A percentile compares a stretch with the other conserved stretches of the same genome.
phyloP scores from a whole-genome alignment of 2,113 vertebrate species.

The Aphyosemion australe region DNA sequence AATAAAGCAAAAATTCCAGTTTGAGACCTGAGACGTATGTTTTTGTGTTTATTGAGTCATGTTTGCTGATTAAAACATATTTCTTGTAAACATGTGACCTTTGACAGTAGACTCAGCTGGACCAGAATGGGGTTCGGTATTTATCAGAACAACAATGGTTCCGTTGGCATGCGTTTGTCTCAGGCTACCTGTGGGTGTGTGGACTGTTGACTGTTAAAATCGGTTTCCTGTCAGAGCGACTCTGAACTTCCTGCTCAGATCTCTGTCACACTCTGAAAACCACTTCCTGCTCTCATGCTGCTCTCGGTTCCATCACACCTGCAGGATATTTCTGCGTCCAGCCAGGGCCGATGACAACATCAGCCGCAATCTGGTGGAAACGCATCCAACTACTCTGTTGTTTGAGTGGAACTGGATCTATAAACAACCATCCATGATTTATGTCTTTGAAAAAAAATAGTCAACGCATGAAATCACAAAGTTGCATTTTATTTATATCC shows the following conservation, averaged over 20 bases:
- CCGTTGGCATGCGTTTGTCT: not conserved
- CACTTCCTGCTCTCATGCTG: conserved; percentile 66
- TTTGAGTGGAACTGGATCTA: no score
- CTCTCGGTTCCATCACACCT: conserved; percentile 54
- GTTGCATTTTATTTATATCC: no score
- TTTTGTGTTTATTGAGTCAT: not conserved
- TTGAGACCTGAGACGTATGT: not conserved
- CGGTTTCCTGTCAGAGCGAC: conserved; percentile 63
- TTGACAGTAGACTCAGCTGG: not conserved
- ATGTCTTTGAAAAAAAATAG: no score
- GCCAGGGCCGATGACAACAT: not conserved
- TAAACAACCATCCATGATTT: no score
- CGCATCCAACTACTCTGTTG: no score
- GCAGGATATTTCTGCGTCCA: conserved; percentile 22
- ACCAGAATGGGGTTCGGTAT: not conserved
- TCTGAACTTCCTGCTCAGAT: conserved; percentile 44
- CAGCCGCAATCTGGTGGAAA: not conserved
- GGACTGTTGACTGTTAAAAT: conserved; percentile 57
- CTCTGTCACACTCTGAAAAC: conserved; percentile 44
- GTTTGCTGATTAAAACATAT: no score
- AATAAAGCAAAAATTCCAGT: not conserved
- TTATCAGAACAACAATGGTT: not conserved
- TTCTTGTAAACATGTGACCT: not conserved
- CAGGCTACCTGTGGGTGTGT: conserved; percentile 28
- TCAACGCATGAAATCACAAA: no score